phyloP scores from a whole-genome alignment of 2,888 invertebrate genomes.

The Sialis fuliginosa region DNA sequence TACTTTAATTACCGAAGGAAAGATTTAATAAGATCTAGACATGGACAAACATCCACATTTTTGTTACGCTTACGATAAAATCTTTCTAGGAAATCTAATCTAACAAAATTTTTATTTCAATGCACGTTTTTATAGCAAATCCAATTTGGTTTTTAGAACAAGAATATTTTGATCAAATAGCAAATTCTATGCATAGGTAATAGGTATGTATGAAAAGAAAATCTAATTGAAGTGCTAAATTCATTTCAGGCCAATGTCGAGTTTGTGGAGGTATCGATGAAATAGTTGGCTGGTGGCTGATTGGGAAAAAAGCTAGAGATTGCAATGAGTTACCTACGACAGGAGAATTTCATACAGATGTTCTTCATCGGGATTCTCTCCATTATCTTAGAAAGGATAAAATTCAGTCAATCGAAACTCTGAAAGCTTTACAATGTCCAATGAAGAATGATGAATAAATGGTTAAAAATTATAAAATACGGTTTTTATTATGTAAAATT shows the following conservation, averaged over 20 bases:
- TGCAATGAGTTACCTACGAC: conserved; percentile 19
- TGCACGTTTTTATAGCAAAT: too few species aligned
- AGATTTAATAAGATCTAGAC: too few species aligned
- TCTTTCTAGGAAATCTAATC: conserved; percentile 4
- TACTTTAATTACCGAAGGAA: too few species aligned
- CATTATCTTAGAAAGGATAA: conserved; percentile 13
- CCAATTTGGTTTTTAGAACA: too few species aligned
- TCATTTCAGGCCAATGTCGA: conserved; percentile 20
- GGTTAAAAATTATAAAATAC: too few species aligned
- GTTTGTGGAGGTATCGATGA: conserved; percentile 18
- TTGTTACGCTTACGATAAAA: too few species aligned
- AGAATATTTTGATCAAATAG: too few species aligned
- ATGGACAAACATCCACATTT: too few species aligned
- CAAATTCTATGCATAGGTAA: too few species aligned
- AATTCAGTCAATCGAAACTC: background rate
- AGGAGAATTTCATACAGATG: conserved; percentile 16
- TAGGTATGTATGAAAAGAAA: background rate
- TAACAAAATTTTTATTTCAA: background rate
- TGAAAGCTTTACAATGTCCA: background rate
- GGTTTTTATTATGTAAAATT: too few species aligned
- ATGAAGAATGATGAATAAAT: too few species aligned
- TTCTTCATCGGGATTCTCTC: conserved; percentile 13
- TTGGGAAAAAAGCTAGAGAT: conserved; percentile 16
- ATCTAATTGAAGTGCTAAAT: background rate
- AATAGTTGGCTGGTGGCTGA: conserved; percentile 20